Evolutionary conservation across 1,140 invertebrate genomes (phyloP).

Genomic region (Zophobas atratus): DNA sequence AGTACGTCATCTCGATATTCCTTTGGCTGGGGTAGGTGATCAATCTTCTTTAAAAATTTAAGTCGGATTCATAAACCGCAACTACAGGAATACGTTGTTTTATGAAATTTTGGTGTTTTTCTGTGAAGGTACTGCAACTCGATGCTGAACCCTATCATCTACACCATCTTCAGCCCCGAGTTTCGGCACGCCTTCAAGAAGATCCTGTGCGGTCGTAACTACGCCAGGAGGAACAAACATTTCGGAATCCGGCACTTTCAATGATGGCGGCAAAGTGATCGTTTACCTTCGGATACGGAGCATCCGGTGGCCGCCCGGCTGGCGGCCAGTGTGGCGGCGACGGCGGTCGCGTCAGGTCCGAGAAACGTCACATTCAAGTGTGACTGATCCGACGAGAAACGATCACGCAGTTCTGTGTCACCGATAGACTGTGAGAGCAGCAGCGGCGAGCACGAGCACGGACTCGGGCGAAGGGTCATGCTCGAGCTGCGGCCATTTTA

Average conservation of each 20-base stretch:
- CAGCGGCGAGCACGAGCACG: conserved; percentile 37
- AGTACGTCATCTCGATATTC: conserved; percentile 79
- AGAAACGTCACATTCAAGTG: conserved; percentile 67
- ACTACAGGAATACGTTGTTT: too few relatives aligned
- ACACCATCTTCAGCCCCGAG: conserved; percentile 91
- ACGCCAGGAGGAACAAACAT: conserved; percentile 68
- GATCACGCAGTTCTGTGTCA: conserved; percentile 59
- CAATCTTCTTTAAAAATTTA: too few relatives aligned
- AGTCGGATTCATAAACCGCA: too few relatives aligned
- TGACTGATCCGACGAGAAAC: conserved; percentile 66
- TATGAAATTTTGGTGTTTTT: too few relatives aligned
- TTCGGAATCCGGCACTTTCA: conserved; percentile 65
- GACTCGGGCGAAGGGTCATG: conserved; percentile 45
- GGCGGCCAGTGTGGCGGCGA: conserved; percentile 64
- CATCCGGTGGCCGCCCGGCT: conserved; percentile 62
- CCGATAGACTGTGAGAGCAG: conserved; percentile 53
- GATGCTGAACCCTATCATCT: conserved; percentile 90
- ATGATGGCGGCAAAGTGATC: conserved; percentile 68
- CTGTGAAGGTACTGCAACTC: conserved; percentile 83
- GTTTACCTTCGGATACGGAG: conserved; percentile 63
- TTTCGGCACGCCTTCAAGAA: conserved; percentile 90
- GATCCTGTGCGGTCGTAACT: conserved; percentile 79
- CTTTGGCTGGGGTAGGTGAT: conserved; percentile 77
- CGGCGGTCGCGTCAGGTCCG: conserved; percentile 62
- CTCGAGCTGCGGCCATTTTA: conserved; percentile 54